A percentile compares a stretch with the other conserved stretches of the same genome.
Conservation (phyloP, 2,113 vertebrate species). For the Lepidothrix coronata region DNA sequence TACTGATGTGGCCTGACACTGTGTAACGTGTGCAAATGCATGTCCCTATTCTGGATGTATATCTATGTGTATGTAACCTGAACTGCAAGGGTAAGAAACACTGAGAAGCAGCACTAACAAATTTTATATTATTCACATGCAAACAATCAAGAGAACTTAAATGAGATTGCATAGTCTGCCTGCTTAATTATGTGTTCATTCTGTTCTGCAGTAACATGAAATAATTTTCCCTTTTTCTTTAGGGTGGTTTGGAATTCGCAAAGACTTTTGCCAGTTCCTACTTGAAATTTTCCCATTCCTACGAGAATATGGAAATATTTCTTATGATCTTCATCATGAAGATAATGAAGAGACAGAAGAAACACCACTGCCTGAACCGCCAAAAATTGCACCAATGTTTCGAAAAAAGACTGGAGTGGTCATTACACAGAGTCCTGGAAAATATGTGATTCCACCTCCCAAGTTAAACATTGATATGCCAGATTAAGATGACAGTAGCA, state of each 20-base stretch:
- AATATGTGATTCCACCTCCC: slow-evolving; percentile 92
- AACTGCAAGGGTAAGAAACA: fast-evolving
- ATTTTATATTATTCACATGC: neutral
- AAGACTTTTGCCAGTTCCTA: slow-evolving; percentile 98
- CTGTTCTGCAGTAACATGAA: neutral
- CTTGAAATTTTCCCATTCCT: slow-evolving; percentile 96
- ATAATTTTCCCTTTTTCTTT: neutral
- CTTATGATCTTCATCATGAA: slow-evolving; percentile 93
- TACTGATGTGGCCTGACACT: neutral
- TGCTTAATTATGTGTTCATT: neutral
- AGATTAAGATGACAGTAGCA: slow-evolving; percentile 75
- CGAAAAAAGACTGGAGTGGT: slow-evolving; percentile 96
- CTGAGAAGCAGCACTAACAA: neutral
- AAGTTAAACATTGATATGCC: slow-evolving; percentile 97
- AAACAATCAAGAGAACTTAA: neutral
- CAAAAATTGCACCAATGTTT: slow-evolving; percentile 95
- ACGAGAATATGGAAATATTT: slow-evolving; percentile 96
- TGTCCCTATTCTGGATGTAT: neutral
- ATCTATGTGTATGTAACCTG: neutral
- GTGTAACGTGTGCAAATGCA: neutral
- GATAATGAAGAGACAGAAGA: slow-evolving; percentile 90
- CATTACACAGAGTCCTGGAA: slow-evolving; percentile 96
- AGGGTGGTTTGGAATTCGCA: slow-evolving; percentile 99
- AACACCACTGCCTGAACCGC: slow-evolving; percentile 85
- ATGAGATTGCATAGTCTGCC: neutral